Conservation (phyloP, 1,140 invertebrate species). For the Radopholus similis region DNA sequence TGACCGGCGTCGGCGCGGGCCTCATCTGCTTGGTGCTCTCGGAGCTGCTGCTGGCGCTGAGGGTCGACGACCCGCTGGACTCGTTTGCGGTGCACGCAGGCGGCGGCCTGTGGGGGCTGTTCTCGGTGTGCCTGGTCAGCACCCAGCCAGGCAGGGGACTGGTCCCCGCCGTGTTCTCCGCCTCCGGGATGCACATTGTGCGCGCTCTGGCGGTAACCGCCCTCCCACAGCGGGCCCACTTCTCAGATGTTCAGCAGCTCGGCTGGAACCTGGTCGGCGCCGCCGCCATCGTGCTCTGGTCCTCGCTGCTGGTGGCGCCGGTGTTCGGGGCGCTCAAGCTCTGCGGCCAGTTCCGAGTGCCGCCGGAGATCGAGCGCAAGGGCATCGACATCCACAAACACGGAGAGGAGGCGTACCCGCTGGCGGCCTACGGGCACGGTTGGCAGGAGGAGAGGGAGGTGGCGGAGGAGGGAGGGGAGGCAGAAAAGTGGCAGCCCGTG, state of each 20-base stretch:
- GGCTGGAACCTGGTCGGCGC: constrained; percentile 64
- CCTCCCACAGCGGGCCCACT: not conserved
- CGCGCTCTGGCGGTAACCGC: constrained; percentile 31
- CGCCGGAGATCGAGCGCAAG: constrained; percentile 63
- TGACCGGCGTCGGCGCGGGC: constrained; percentile 62
- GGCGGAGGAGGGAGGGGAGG: not conserved
- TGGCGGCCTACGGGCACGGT: constrained; percentile 62
- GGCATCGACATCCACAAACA: constrained; percentile 65
- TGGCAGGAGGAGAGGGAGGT: constrained; percentile 52
- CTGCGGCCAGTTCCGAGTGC: constrained; percentile 61
- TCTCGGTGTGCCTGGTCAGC: constrained; percentile 45
- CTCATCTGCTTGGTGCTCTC: constrained; percentile 61
- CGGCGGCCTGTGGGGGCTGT: constrained; percentile 66
- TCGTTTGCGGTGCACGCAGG: constrained; percentile 66
- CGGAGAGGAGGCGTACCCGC: constrained; percentile 65
- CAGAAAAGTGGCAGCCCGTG: not conserved
- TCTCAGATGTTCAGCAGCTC: constrained; percentile 59
- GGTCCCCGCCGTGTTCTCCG: not conserved
- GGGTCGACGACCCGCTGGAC: constrained; percentile 67
- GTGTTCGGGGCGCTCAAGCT: constrained; percentile 63
- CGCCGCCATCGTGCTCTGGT: constrained; percentile 63
- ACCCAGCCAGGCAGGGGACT: constrained; percentile 46
- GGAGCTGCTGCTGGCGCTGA: constrained; percentile 55
- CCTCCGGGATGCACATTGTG: constrained; percentile 33
- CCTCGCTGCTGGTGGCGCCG: constrained; percentile 57